Percentiles rank a stretch among this genome's conserved stretches.
Evolutionary conservation across 1,140 invertebrate species (phyloP).

Genomic region (Cryptotermes secundus): DNA sequence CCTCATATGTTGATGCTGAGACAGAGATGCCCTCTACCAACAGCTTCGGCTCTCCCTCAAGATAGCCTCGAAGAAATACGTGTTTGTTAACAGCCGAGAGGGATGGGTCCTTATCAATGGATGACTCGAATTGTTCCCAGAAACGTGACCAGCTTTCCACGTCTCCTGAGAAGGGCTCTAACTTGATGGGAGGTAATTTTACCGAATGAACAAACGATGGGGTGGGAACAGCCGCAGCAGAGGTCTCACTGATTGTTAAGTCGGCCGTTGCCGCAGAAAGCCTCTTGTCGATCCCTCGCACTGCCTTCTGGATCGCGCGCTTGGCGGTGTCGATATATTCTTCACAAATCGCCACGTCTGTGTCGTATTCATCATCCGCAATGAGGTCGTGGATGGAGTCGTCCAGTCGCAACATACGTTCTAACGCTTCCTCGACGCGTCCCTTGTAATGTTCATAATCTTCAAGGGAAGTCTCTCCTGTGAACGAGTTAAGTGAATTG

Average conservation of each 20-base stretch:
- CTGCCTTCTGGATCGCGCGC: background rate
- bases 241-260: background rate
- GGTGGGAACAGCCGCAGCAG: background rate
- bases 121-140: constrained; percentile 8
- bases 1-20: background rate
- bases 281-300: background rate
- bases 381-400: background rate
- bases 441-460: background rate
- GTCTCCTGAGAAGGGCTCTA: constrained; percentile 3
- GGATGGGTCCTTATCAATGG: background rate
- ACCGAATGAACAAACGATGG: background rate
- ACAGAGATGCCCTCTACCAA: background rate
- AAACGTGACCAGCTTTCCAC: background rate
- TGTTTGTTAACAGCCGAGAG: background rate
- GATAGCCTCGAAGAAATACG: background rate
- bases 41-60: background rate
- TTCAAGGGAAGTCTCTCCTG: background rate
- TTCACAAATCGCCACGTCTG: background rate
- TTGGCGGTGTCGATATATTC: background rate
- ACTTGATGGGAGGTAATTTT: background rate
- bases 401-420: background rate
- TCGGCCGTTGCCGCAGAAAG: background rate
- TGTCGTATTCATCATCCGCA: background rate
- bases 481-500: background rate
- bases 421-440: background rate